Evolutionary conservation across 2,113 vertebrate genomes (phyloP).

Genomic region (Callocephalon fimbriatum): DNA sequence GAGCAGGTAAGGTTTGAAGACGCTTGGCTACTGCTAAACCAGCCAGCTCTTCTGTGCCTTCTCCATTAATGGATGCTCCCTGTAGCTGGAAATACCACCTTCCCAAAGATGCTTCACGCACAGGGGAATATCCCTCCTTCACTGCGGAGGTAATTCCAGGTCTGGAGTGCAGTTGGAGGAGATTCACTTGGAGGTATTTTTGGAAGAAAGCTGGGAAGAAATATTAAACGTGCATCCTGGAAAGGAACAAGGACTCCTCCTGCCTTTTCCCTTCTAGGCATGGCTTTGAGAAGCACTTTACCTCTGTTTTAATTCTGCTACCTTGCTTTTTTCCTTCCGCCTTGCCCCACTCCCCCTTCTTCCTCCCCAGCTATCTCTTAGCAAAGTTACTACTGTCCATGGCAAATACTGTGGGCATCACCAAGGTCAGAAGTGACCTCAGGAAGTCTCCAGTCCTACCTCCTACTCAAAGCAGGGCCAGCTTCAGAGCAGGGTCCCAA

Average conservation of each 20-base stretch:
- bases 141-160: rapidly evolving
- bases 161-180: neutral
- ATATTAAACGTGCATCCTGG: neutral
- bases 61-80: neutral
- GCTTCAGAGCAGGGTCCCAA: neutral
- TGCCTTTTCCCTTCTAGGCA: neutral
- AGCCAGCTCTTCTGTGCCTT: neutral
- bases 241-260: neutral
- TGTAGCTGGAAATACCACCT: rapidly evolving
- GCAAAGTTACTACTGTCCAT: neutral
- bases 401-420: neutral
- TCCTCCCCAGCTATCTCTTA: neutral
- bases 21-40: rapidly evolving
- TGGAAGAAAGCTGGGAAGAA: neutral
- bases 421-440: neutral
- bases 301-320: neutral
- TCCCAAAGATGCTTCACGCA: rapidly evolving
- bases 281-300: neutral
- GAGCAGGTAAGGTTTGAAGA: neutral
- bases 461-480: neutral
- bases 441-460: neutral
- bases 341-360: neutral
- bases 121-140: neutral
- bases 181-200: neutral
- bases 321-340: neutral